Evolutionary conservation across 2,797 vertebrate species (phyloP), one percentile per base, ranked within the genome.

Genomic region (Acrossocheilus fasciatus): DNA sequence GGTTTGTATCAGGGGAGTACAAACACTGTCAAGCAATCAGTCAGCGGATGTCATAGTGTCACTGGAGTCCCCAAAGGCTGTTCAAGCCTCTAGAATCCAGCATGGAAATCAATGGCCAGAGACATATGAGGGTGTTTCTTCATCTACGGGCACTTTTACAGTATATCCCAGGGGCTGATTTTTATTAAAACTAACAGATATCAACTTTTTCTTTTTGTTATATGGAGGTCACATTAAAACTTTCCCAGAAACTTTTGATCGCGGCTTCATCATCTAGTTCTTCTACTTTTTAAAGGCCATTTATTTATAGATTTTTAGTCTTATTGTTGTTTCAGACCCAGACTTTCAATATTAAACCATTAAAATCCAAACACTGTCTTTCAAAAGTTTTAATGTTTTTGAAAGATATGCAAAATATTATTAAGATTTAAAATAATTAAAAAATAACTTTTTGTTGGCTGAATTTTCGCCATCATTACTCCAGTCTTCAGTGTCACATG

Each of bases 1-100:
- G 41, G n/a, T 26, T 52, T 77, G 57, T 14, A 84, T 81, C 70
- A 10, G 45, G 82, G 70, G 70, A 84, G 59, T 39, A 54, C 57
- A 84, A 75, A 62, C 14, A 75, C 72, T 84, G 77, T 83, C 70
- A 73, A 76, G 39, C 30, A 74, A 87, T 84, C 87, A 59, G 73
- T 87, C 64, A 84, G 59, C n/a, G 17, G 79, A 76, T 81, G 87
- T 84, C 77, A 84, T 81, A 81, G 69, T 84, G 77, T 84, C 77
- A 87, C 70, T 20, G 20, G 57, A 84, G 43, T 80, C 59, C 82
- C 59, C 15, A 17, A 59, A 23, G 76, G 76, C 59, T 23, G 57
- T 72, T 78, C 47, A 68, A 72, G 30, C 20, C 41, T 80, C 57
- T 73, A 68, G 59, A 80, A 81, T 66, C 62, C 34, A 66, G 76